Conservation (phyloP, 92 coral and sea anemone genomes). For the Zoanthus sociatus region DNA sequence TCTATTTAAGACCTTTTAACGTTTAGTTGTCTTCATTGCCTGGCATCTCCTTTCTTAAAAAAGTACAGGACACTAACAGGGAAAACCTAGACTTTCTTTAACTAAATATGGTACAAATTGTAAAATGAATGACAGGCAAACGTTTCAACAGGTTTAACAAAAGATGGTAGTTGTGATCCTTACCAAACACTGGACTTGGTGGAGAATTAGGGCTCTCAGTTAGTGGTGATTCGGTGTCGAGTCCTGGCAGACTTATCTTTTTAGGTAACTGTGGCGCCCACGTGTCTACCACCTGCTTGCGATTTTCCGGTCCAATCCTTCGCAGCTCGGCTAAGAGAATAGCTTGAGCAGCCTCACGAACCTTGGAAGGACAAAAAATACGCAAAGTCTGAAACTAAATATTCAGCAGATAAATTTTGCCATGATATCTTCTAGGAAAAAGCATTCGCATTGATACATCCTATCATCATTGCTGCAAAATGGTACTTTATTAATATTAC, state of each 20-base stretch:
- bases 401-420: no score
- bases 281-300: slow-evolving; percentile 93
- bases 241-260: slow-evolving; percentile 74
- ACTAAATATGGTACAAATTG: no score
- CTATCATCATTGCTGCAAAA: no score
- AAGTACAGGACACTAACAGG: no score
- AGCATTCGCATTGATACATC: no score
- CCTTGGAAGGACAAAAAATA: slow-evolving; percentile 40
- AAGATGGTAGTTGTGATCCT: background rate
- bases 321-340: slow-evolving; percentile 92
- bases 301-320: slow-evolving; percentile 90
- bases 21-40: no score
- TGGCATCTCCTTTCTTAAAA: no score
- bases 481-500: background rate
- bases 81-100: no score
- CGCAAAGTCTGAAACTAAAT: no score
- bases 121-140: no score
- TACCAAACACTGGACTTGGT: slow-evolving; percentile 57
- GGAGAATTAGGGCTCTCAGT: slow-evolving; percentile 43
- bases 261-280: slow-evolving; percentile 98
- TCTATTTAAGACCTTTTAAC: no score
- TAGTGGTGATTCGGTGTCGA: slow-evolving; percentile 47
- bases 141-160: background rate
- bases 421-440: background rate
- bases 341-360: slow-evolving; percentile 98